Conservation (phyloP, 92 coral and sea anemone species). For the Porites cylindrica region DNA sequence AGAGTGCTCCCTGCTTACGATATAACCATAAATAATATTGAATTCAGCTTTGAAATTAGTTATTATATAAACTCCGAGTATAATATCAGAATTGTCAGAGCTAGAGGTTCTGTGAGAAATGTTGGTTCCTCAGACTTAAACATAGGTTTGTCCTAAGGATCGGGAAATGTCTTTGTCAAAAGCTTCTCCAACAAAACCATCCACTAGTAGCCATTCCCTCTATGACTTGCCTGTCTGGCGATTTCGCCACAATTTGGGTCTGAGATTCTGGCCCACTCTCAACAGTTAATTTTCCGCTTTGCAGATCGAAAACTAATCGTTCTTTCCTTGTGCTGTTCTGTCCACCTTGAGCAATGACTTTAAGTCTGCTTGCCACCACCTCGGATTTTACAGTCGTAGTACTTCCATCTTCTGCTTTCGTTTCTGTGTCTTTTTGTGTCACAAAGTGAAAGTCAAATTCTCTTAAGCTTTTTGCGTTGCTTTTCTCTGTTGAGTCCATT, state of each 20-base stretch:
- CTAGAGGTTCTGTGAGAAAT: no score
- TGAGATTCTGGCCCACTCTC: constrained; percentile 28
- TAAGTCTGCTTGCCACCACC: constrained; percentile 20
- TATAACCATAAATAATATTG: no score
- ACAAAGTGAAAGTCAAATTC: constrained; percentile 32
- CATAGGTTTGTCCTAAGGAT: no score
- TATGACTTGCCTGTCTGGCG: constrained; percentile 15
- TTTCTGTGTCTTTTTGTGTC: constrained; percentile 3
- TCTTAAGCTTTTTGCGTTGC: background rate
- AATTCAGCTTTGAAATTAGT: no score
- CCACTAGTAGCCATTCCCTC: constrained; percentile 57
- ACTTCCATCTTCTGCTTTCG: constrained; percentile 9
- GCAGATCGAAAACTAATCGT: constrained; percentile 48
- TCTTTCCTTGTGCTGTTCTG: background rate
- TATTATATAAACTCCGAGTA: no score
- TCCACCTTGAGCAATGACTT: constrained; percentile 8
- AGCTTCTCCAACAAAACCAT: constrained; percentile 21
- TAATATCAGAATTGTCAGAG: no score
- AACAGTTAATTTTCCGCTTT: constrained; percentile 48
- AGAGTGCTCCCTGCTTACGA: no score
- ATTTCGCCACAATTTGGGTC: background rate
- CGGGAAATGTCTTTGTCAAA: no score
- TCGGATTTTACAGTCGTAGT: background rate
- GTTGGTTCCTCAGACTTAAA: no score
- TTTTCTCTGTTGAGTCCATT: constrained; percentile 11